Evolutionary conservation across 2,888 invertebrate species (phyloP).

Genomic region (Leptinotarsa juncta): DNA sequence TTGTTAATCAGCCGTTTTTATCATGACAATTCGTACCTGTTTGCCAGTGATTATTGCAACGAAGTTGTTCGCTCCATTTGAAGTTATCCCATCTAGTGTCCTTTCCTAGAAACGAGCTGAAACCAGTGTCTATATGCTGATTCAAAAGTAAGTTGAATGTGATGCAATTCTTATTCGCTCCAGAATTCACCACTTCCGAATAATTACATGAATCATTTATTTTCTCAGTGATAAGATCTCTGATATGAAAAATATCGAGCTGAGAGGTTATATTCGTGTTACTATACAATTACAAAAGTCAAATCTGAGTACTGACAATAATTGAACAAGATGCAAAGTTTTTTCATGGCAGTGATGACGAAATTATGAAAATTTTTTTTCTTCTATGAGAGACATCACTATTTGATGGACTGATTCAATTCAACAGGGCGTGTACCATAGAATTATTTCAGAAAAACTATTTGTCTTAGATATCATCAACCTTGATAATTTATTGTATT

Average conservation of each 20-base stretch:
- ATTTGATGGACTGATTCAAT: no score
- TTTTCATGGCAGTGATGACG: no score
- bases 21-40: conserved; percentile 9
- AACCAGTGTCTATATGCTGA: conserved; percentile 1
- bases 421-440: no score
- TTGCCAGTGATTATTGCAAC: conserved; percentile 16
- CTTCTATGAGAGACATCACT: no score
- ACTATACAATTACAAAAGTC: no score
- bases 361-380: no score
- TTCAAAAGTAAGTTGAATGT: not conserved
- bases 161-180: not conserved
- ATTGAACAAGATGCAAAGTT: no score
- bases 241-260: not conserved
- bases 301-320: no score
- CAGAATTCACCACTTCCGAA: not conserved
- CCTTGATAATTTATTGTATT: no score
- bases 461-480: no score
- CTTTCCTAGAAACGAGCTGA: not conserved
- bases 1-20: conserved; percentile 16
- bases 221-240: not conserved
- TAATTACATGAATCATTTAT: not conserved
- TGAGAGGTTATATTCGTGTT: not conserved
- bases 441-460: no score
- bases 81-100: not conserved
- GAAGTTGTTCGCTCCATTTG: not conserved